A percentile compares a stretch with the other conserved stretches of the same genome.
Conservation (phyloP, 2,888 invertebrate species). For the Drosophila flavopinicola region DNA sequence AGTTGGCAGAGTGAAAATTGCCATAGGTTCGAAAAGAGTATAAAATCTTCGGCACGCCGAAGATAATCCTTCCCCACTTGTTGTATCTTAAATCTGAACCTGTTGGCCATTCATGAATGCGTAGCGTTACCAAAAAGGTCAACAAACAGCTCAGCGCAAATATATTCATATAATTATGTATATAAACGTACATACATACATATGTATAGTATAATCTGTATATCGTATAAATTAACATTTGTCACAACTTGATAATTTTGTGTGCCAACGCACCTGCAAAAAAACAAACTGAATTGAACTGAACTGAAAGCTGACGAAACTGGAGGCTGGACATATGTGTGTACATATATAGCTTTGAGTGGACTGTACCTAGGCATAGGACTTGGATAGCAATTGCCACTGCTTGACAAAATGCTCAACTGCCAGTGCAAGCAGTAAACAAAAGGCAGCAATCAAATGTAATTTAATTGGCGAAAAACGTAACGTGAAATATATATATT, state of each 20-base stretch:
- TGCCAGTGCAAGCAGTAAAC: not conserved
- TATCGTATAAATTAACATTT: slow-evolving; percentile 43
- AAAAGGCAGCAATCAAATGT: no score
- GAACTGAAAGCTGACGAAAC: not conserved
- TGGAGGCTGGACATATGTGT: slow-evolving; percentile 9
- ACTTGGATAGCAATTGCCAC: no score
- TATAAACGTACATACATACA: slow-evolving; percentile 3
- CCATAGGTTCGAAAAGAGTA: no score
- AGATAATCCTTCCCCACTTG: no score
- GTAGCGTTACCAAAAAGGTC: slow-evolving; percentile 53
- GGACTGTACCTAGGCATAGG: not conserved
- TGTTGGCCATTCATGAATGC: slow-evolving; percentile 67
- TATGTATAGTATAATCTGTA: not conserved
- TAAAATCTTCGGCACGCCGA: no score
- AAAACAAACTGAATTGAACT: slow-evolving; percentile 7
- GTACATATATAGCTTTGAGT: not conserved
- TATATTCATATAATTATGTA: slow-evolving; percentile 24
- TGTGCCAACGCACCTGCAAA: slow-evolving; percentile 64
- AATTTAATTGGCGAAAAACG: no score
- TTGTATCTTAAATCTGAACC: slow-evolving; percentile 22
- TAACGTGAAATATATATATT: no score
- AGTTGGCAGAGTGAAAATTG: no score
- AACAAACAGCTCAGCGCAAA: slow-evolving; percentile 57
- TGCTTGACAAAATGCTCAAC: not conserved
- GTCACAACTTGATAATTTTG: slow-evolving; percentile 43